Evolutionary conservation across 2,113 vertebrate genomes (phyloP), one percentile per base, ranked within the genome.

Genomic region (Xenopus borealis): DNA sequence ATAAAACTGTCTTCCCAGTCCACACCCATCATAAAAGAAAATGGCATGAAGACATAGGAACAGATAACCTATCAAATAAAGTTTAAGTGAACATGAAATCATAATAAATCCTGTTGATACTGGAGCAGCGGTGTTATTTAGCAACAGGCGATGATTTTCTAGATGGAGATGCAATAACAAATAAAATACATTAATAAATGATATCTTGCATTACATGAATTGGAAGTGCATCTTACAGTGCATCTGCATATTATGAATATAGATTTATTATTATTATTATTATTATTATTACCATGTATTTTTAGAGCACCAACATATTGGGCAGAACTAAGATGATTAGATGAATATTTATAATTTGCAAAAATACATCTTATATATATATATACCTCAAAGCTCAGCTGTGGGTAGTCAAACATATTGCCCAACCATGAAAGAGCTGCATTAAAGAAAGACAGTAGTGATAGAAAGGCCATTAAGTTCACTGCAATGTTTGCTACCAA

Each of bases 1-100:
- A 93, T 84, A 75, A 95, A 96, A 75, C 92, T 93, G 80, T 97
- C 95, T 80, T 96, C 90, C 93, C 91, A 95, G 80, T 95, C 91
- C 52, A 97, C 86, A 1, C 95, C 95, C 94, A 97, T 95, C 89
- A 95, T 89, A 81, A 95, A 96, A 18, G 94, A 89, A 52, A 96
- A 81, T 8, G 94, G 94, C 93, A 95, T 95, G 82, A 97, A 95
- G 75, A 92, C 7, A 30, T 96, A 93, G 11, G 94, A 93, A 76
- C 94, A 96, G 73, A 96, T 89, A 27, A 92, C 78, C 95, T 96
- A 80, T 11, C 79, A 67, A 83, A 83, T 14, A 67, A 1, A 16
- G 17, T 5, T 58, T 58, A n/a, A 19, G 5, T 12, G 17, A 58
- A 58, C 55, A 58, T 58, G 18, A 58, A 12, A 58, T 58, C 8